Percentiles rank a stretch among this genome's conserved stretches.
phyloP scores from a whole-genome alignment of 2,888 invertebrate genomes.

The Eustalomyia histrio region DNA sequence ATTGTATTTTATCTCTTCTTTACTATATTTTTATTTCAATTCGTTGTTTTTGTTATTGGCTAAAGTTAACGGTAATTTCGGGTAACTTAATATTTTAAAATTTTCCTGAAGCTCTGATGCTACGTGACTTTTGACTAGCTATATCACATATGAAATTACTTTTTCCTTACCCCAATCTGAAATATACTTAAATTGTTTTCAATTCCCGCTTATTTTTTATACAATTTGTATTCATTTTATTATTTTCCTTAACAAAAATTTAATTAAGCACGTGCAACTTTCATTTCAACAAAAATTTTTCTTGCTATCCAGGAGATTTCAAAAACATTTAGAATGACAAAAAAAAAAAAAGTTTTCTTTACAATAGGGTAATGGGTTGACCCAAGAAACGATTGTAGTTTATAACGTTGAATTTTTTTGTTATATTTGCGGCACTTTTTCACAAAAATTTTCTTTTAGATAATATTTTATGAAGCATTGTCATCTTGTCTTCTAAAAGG shows the following conservation, averaged over 20 bases:
- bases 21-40: not conserved
- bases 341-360: constrained; percentile 17
- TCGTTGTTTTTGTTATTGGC: not conserved
- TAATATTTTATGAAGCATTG: too few relatives aligned
- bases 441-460: too few relatives aligned
- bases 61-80: not conserved
- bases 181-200: too few relatives aligned
- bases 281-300: constrained; percentile 13
- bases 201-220: not conserved
- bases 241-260: constrained; percentile 6
- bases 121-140: too few relatives aligned
- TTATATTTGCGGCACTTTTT: too few relatives aligned
- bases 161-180: too few relatives aligned
- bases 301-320: constrained; percentile 16
- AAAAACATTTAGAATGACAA: constrained; percentile 22
- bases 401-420: too few relatives aligned
- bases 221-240: not conserved
- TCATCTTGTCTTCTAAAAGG: too few relatives aligned
- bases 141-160: too few relatives aligned
- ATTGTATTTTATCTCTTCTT: constrained; percentile 3
- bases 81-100: not conserved
- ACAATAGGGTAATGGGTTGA: too few relatives aligned
- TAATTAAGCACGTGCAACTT: constrained; percentile 48
- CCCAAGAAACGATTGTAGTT: too few relatives aligned
- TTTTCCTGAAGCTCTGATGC: too few relatives aligned